Conservation (phyloP, 2,113 vertebrate genomes). For the Suncus etruscus region DNA sequence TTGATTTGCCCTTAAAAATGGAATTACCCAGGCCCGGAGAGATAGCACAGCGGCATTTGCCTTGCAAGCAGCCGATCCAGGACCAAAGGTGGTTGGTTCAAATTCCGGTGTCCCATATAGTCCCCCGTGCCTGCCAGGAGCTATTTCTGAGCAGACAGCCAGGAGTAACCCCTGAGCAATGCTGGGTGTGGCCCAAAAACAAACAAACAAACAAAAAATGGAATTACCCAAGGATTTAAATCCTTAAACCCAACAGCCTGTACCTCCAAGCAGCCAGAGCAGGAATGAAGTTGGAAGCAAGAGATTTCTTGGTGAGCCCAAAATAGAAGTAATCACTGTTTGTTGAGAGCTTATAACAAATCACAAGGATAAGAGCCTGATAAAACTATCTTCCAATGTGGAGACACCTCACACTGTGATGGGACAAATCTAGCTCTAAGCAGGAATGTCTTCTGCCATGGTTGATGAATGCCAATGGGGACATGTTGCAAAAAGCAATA, state of each 20-base stretch:
- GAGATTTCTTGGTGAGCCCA: background rate
- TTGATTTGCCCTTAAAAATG: background rate
- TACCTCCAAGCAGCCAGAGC: background rate
- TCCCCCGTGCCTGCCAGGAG: too few relatives aligned
- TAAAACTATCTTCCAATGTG: background rate
- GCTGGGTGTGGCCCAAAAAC: too few relatives aligned
- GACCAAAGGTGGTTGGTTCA: too few relatives aligned
- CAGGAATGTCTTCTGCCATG: too few relatives aligned
- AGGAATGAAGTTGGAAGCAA: background rate
- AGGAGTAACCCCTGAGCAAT: too few relatives aligned
- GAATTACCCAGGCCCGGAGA: background rate
- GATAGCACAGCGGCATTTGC: too few relatives aligned
- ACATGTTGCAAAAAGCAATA: background rate
- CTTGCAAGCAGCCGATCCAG: too few relatives aligned
- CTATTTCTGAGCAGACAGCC: too few relatives aligned
- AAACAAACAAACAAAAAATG: too few relatives aligned
- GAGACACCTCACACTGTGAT: background rate
- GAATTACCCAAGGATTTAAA: background rate
- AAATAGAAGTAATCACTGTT: slow-evolving; percentile 20
- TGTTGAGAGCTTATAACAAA: background rate
- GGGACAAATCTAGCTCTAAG: background rate
- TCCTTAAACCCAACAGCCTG: background rate
- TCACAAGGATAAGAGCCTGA: background rate
- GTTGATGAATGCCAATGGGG: accelerated
- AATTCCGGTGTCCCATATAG: too few relatives aligned